Evolutionary conservation across 92 coral and sea anemone genomes (phyloP).

Genomic region (Heteractis magnifica): DNA sequence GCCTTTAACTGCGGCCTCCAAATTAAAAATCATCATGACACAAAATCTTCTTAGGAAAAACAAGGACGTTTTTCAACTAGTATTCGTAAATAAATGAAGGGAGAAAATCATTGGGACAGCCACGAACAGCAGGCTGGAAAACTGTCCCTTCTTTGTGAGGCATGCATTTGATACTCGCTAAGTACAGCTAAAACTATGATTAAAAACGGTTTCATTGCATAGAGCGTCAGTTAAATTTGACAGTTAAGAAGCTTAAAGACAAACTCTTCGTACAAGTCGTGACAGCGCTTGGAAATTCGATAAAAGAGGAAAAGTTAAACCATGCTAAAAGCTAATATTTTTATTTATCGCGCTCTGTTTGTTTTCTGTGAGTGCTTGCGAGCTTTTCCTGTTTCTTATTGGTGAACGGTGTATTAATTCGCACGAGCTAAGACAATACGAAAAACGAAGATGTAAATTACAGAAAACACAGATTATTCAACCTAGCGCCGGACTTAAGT

Average conservation of each 20-base stretch:
- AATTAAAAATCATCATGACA: background rate
- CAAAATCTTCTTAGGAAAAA: background rate
- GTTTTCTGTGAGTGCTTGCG: background rate
- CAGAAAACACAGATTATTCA: background rate
- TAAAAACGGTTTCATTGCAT: background rate
- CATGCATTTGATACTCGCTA: background rate
- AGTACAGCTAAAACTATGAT: background rate
- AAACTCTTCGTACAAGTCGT: background rate
- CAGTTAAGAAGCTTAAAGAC: background rate
- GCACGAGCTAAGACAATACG: background rate
- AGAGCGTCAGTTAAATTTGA: background rate
- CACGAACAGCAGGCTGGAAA: background rate
- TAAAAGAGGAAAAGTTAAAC: background rate
- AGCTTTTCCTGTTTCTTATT: background rate
- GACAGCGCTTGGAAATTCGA: background rate
- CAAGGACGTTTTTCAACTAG: background rate
- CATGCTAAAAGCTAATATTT: constrained; percentile 5
- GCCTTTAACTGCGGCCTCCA: background rate
- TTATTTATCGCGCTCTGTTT: background rate
- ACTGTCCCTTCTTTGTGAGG: background rate
- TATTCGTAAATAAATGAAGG: background rate
- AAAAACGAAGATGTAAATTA: background rate
- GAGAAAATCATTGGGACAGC: background rate
- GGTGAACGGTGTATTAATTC: background rate
- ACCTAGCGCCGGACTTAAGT: constrained; percentile 4